Evolutionary conservation across 92 coral and sea anemone genomes (phyloP).

Genomic region (Zoanthus sansibaricus): DNA sequence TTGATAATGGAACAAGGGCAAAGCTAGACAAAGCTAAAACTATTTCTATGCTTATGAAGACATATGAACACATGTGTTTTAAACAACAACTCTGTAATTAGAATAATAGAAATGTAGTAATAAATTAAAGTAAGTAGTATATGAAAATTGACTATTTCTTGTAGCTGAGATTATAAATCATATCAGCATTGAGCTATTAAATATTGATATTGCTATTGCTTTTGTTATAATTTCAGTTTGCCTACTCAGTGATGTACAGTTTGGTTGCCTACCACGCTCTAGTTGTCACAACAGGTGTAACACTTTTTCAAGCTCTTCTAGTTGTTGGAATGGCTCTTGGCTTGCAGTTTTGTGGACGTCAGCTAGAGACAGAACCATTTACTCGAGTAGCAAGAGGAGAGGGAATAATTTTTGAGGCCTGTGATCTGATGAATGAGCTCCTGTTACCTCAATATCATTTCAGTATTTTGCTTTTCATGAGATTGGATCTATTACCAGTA

Average conservation of each 20-base stretch:
- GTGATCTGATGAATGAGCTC: slow-evolving; percentile 78
- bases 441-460: slow-evolving; percentile 87
- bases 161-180: too few species aligned
- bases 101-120: too few species aligned
- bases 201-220: background rate
- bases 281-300: slow-evolving; percentile 56
- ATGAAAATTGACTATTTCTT: too few species aligned
- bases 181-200: background rate
- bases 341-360: slow-evolving; percentile 72
- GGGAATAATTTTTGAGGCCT: slow-evolving; percentile 65
- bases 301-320: slow-evolving; percentile 67
- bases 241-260: slow-evolving; percentile 75
- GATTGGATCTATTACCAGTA: slow-evolving; percentile 82
- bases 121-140: too few species aligned
- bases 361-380: slow-evolving; percentile 72
- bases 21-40: too few species aligned
- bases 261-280: slow-evolving; percentile 78
- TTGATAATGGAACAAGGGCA: too few species aligned
- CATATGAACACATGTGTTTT: too few species aligned
- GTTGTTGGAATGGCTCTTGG: slow-evolving; percentile 66
- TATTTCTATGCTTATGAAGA: too few species aligned
- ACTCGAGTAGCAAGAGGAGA: slow-evolving; percentile 77
- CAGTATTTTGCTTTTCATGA: slow-evolving; percentile 75
- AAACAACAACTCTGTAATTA: too few species aligned
- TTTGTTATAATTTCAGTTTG: slow-evolving; percentile 64